Percentiles rank a stretch among this genome's conserved stretches.
Conservation (phyloP, 2,888 invertebrate genomes). For the Bombylius major region DNA sequence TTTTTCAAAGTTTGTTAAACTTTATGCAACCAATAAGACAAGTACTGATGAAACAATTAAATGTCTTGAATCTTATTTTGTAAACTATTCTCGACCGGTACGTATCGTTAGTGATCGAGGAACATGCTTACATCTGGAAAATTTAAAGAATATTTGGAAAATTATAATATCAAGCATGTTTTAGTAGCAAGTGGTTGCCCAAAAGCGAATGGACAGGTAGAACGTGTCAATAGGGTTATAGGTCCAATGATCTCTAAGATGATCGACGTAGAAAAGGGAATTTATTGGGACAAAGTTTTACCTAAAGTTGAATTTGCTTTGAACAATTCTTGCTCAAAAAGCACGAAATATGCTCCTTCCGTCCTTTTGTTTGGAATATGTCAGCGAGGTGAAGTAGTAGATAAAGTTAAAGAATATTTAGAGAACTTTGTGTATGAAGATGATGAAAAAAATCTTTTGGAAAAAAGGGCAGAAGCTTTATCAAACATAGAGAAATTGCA, state of each 20-base stretch:
- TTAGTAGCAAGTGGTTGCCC: no score
- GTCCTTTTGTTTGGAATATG: slow-evolving; percentile 19
- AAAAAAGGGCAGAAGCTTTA: background rate
- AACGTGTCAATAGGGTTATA: background rate
- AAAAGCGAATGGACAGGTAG: no score
- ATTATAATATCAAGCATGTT: no score
- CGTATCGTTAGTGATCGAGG: no score
- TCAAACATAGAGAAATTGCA: slow-evolving; percentile 15
- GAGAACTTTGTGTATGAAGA: slow-evolving; percentile 8
- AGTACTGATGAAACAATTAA: no score
- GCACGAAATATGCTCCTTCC: slow-evolving; percentile 19
- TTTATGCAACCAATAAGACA: no score
- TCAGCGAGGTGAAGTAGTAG: slow-evolving; percentile 17
- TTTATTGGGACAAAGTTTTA: slow-evolving; percentile 1
- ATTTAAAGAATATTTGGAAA: no score
- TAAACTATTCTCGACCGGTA: no score
- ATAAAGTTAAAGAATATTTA: slow-evolving; percentile 6
- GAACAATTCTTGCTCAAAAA: slow-evolving; percentile 3
- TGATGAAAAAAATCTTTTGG: no score
- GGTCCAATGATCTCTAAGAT: background rate
- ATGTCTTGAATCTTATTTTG: no score
- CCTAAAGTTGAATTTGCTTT: slow-evolving; percentile 7
- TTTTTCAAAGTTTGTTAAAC: no score
- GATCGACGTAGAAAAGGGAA: background rate
- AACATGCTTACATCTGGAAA: no score